Conservation (phyloP, 2,888 invertebrate species). For the Andrena bicolor region DNA sequence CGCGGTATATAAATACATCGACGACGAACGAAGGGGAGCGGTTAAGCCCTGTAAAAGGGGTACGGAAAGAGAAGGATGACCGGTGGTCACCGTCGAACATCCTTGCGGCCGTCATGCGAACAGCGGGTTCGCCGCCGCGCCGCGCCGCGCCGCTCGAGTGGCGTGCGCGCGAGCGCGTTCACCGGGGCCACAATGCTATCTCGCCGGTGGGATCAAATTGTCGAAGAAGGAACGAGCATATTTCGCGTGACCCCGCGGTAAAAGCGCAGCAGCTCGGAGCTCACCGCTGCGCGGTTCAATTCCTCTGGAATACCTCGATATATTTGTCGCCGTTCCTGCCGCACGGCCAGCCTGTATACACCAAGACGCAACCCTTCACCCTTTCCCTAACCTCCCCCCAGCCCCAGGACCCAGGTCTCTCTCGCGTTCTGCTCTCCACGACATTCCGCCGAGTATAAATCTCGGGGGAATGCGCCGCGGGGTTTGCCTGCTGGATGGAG, state of each 20-base stretch:
- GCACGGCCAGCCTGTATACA: conserved; percentile 46
- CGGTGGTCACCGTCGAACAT: conserved; percentile 30
- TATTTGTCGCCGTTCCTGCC: conserved; percentile 80
- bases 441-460: conserved; percentile 74
- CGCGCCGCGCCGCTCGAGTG: conserved; percentile 21
- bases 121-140: conserved; percentile 26
- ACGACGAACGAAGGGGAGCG: conserved; percentile 17
- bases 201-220: conserved; percentile 81
- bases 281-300: conserved; percentile 78
- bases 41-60: not conserved
- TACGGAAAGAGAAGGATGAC: conserved; percentile 21
- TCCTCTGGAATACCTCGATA: conserved; percentile 83
- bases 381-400: conserved; percentile 17
- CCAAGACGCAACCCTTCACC: conserved; percentile 62
- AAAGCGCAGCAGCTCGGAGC: conserved; percentile 62
- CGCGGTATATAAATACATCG: conserved; percentile 81
- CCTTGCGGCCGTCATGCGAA: conserved; percentile 22
- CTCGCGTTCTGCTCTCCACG: conserved; percentile 46
- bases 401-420: conserved; percentile 5
- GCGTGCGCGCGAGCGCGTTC: conserved; percentile 58
- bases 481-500: conserved; percentile 58
- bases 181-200: conserved; percentile 82
- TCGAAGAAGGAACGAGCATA: conserved; percentile 83
- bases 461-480: conserved; percentile 75
- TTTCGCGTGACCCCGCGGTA: conserved; percentile 81